Base-by-base conservation (phyloP, 2,888 invertebrate species). In the Electrophaes corylata region DNA sequence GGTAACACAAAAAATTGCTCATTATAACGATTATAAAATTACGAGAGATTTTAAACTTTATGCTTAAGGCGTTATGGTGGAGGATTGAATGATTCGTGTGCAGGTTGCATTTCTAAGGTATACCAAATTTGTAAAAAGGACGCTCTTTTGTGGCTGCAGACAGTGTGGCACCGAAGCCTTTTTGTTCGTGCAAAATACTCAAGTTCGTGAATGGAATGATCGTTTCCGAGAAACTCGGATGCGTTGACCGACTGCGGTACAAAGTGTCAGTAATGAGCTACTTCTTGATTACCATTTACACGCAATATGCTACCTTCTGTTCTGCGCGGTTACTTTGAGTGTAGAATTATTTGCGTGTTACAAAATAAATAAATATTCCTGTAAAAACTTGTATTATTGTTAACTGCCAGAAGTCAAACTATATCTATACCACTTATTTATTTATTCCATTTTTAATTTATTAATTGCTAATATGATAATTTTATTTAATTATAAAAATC, bases 111-210 rank as follows among this genome's bases (percentile, higher is more conserved):
- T 85, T 84, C 78, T 86, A 88, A 84, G 87, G 88, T 83, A 78
- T 78, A 80, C 76, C 67, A 76, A 78, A 78, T 82, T 81, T 79
- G 67, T 83, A 80, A 86, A 88, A 87, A 83, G 72, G 62, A 74
- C 66, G 81, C 78, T 73, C 84, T 87, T 85, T 90, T 87, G 87
- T 87, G 84, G 82, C 77, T 79, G 79, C 88, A 91, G 91, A 91
- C 90, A 80, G 86, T 85, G 82, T 88, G 91, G 90, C 88, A 82
- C 88, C 88, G 79, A 79, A 80, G 72, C 78, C 78, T 84, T 85
- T 87, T 88, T 89, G 84, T 84, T 81, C 78, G 78, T 77, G 75
- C 80, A 72, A 83, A 83, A 84, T 80, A 79, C 75, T 79, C 70
- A 62, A 76, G 72, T 76, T 76, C 70, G 72, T 77, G 73, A 79